These are phyloP conservation scores for Cryptomyrus ogoouensis DNA, from an alignment of 2,113 vertebrate genomes.

Conservation along the genomic window DNA sequence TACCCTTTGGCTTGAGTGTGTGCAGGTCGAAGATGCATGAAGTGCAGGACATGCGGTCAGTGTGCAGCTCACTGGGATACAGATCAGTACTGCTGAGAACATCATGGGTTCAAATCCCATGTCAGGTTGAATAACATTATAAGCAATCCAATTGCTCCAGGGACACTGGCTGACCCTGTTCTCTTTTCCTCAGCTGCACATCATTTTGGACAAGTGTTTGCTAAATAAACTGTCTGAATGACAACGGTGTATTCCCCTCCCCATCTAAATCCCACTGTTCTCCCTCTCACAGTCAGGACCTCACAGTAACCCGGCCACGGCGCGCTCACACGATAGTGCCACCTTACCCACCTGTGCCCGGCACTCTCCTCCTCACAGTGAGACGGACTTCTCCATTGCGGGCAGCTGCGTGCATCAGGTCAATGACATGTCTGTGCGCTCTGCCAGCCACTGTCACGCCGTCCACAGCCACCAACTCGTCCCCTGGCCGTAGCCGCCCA, in stretches of 20 bases:
- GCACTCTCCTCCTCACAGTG: constrained; percentile 91
- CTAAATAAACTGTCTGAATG: neutral
- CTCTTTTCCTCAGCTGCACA: neutral
- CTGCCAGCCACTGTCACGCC: constrained; percentile 93
- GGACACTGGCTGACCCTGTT: neutral
- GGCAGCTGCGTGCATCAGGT: constrained; percentile 96
- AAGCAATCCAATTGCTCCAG: neutral
- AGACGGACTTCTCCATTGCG: constrained; percentile 94
- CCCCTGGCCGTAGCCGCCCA: constrained; percentile 87
- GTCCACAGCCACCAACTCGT: constrained; percentile 95
- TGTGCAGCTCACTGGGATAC: neutral
- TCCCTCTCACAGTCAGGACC: neutral
- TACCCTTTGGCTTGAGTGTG: neutral
- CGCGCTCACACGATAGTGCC: neutral
- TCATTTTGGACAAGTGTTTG: neutral
- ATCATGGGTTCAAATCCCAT: neutral
- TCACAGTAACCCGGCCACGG: neutral
- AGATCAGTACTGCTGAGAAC: neutral
- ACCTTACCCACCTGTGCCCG: constrained; percentile 68
- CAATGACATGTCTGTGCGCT: constrained; percentile 96
- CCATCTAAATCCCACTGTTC: neutral
- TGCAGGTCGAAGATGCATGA: neutral
- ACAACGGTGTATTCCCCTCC: neutral
- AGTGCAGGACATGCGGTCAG: neutral
- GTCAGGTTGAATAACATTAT: neutral